Evolutionary conservation across 2,888 invertebrate species (phyloP).

Genomic region (Gasteruption jaculator): DNA sequence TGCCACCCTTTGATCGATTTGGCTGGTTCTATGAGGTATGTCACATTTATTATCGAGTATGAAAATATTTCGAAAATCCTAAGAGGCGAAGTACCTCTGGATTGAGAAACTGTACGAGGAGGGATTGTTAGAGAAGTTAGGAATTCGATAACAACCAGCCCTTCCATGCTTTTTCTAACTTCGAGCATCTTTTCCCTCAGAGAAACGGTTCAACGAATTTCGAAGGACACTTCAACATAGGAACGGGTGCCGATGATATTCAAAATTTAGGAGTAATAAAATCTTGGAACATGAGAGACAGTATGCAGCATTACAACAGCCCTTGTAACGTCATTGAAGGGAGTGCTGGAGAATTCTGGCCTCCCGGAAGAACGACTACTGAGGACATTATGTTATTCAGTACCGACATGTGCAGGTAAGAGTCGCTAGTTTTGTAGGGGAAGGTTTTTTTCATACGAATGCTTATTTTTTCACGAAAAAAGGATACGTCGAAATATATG

Average conservation of each 20-base stretch:
- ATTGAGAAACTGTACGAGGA: no score
- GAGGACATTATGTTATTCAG: conserved; percentile 64
- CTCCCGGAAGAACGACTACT: conserved; percentile 61
- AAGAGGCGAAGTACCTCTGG: no score
- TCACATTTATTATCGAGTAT: no score
- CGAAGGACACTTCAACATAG: conserved; percentile 75
- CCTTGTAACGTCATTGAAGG: conserved; percentile 64
- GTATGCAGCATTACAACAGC: conserved; percentile 54
- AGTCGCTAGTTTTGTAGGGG: no score
- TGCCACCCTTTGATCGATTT: conserved; percentile 69
- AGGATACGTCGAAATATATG: no score
- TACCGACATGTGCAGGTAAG: conserved; percentile 71
- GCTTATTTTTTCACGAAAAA: not conserved
- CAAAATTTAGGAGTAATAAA: conserved; percentile 64
- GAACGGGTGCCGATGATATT: conserved; percentile 64
- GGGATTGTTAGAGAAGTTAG: no score
- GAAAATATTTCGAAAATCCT: no score
- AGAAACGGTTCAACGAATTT: conserved; percentile 71
- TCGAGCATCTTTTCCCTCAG: no score
- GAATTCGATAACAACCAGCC: no score
- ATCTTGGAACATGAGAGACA: conserved; percentile 67
- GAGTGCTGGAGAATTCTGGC: conserved; percentile 78
- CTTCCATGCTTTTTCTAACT: no score
- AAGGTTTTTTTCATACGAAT: not conserved
- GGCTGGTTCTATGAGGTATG: conserved; percentile 79